Percentiles rank a stretch among this genome's conserved stretches.
Evolutionary conservation across 2,113 vertebrate species (phyloP).

Genomic region (Boulengeromyrus knoepffleri): DNA sequence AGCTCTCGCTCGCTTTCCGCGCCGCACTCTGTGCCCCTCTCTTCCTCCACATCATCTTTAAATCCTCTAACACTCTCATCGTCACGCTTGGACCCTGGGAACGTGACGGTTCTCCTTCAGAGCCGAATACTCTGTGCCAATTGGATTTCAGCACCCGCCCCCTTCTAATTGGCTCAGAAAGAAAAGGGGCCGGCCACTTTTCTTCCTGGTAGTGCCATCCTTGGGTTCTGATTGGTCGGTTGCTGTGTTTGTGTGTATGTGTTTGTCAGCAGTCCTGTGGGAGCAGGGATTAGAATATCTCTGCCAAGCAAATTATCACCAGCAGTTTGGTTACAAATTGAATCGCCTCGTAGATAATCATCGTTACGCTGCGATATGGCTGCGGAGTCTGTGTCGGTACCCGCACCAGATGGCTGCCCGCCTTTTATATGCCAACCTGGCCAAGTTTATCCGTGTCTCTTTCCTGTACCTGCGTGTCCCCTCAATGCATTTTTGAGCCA

Average conservation of each 20-base stretch:
- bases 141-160: background rate
- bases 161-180: background rate
- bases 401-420: background rate
- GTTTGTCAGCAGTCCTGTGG: background rate
- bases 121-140: background rate
- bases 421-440: background rate
- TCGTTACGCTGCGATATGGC: background rate
- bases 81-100: background rate
- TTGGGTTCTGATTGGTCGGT: background rate
- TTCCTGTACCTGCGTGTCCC: background rate
- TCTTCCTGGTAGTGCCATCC: background rate
- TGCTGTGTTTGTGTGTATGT: background rate
- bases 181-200: background rate
- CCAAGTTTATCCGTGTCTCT: background rate
- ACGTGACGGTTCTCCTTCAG: background rate
- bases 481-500: background rate
- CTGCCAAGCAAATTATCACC: slow-evolving; percentile 34
- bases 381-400: slow-evolving; percentile 15
- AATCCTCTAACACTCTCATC: background rate
- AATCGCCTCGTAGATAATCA: slow-evolving; percentile 21
- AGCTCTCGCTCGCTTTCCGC: background rate
- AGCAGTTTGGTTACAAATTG: slow-evolving; percentile 22
- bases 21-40: too few species aligned
- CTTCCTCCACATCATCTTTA: background rate
- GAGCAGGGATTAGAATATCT: slow-evolving; percentile 14